Percentiles rank a stretch among this genome's conserved stretches.
Evolutionary conservation across 2,888 invertebrate species (phyloP).

Genomic region (Baccha elongata): DNA sequence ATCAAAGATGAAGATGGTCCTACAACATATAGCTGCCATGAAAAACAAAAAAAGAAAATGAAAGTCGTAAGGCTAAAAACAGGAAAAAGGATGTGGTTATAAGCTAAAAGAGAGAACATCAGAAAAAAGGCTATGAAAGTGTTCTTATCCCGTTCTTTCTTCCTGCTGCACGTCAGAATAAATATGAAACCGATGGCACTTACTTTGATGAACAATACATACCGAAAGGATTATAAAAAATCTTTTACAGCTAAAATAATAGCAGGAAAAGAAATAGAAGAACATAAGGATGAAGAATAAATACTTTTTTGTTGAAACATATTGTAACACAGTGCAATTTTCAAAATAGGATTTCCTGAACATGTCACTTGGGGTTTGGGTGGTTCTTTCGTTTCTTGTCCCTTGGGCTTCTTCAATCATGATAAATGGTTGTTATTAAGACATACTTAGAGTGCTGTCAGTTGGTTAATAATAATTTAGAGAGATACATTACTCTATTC

Average conservation of each 20-base stretch:
- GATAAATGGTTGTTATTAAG: constrained; percentile 37
- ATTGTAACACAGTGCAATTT: constrained; percentile 33
- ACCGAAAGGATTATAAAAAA: background rate
- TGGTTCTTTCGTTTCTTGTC: constrained; percentile 4
- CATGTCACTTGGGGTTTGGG: constrained; percentile 32
- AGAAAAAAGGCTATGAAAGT: constrained; percentile 14
- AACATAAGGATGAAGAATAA: background rate
- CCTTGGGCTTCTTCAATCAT: constrained; percentile 16
- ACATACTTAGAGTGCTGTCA: constrained; percentile 5
- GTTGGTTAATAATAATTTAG: constrained; percentile 31
- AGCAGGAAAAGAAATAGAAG: constrained; percentile 5
- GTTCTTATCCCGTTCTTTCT: constrained; percentile 28
- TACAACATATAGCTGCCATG: background rate
- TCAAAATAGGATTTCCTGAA: constrained; percentile 41
- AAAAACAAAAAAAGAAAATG: constrained; percentile 16
- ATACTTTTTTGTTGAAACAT: background rate
- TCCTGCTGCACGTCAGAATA: constrained; percentile 27
- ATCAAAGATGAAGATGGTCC: constrained; percentile 17
- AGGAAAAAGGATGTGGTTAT: too few species aligned
- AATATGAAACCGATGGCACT: constrained; percentile 54
- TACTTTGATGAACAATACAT: constrained; percentile 48
- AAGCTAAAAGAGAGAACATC: background rate
- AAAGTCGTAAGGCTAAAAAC: constrained; percentile 37
- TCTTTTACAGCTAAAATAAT: constrained; percentile 12
- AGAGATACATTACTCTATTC: constrained; percentile 1